phyloP scores from a whole-genome alignment of 2,113 vertebrate genomes.

The Dendropsophus ebraccatus region DNA sequence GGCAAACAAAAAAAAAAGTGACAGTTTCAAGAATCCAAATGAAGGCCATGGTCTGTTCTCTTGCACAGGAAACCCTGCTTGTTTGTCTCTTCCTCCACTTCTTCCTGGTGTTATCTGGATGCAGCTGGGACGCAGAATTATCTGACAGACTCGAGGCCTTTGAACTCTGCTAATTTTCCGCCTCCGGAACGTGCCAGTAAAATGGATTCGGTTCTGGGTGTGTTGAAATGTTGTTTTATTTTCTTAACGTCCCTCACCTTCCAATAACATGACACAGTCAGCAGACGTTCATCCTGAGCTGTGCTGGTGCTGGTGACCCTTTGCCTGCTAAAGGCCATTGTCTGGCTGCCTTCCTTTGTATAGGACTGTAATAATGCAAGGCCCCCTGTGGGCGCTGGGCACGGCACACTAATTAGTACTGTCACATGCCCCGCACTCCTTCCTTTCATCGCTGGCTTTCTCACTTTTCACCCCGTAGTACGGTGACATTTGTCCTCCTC shows the following conservation, averaged over 20 bases:
- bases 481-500: conserved; percentile 29
- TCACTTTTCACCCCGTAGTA: conserved; percentile 25
- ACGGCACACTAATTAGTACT: conserved; percentile 27
- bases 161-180: conserved; percentile 47
- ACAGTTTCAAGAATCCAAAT: background rate
- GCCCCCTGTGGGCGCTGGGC: conserved; percentile 24
- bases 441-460: conserved; percentile 18
- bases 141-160: conserved; percentile 45
- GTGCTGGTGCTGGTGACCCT: background rate
- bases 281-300: conserved; percentile 19
- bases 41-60: conserved; percentile 33
- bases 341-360: background rate
- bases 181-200: conserved; percentile 42
- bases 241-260: conserved; percentile 47
- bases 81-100: conserved; percentile 52
- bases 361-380: conserved; percentile 9
- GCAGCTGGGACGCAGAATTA: conserved; percentile 31
- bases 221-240: conserved; percentile 44
- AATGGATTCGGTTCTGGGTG: conserved; percentile 26
- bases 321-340: background rate
- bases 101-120: conserved; percentile 52
- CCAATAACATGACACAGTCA: conserved; percentile 14
- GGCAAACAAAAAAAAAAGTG: background rate
- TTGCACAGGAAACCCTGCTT: conserved; percentile 49
- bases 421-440: conserved; percentile 29